Evolutionary conservation across 2,797 vertebrate genomes (phyloP).

Genomic region (Balearica regulorum): DNA sequence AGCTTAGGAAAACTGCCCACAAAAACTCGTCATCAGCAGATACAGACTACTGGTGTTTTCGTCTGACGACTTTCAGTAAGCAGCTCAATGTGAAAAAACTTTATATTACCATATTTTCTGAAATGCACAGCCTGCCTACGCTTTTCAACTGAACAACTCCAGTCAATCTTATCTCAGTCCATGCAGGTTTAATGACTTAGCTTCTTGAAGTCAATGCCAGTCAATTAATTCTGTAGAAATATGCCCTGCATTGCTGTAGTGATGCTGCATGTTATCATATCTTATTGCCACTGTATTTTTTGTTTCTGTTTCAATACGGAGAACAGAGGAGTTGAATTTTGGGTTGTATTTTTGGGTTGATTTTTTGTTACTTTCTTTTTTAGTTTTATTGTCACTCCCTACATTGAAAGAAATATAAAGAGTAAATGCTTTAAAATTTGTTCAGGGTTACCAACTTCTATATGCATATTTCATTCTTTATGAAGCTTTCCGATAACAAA

Average conservation of each 20-base stretch:
- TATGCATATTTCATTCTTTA: background rate
- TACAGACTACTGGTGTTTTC: background rate
- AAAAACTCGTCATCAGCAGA: background rate
- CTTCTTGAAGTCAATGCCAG: background rate
- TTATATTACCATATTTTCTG: background rate
- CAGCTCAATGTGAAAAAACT: background rate
- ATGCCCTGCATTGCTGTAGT: background rate
- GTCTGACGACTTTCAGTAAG: background rate
- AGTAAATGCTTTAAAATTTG: background rate
- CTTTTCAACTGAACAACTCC: background rate
- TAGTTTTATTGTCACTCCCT: background rate
- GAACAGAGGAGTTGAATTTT: background rate
- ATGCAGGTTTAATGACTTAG: background rate
- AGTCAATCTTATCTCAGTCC: background rate
- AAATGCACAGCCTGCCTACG: background rate
- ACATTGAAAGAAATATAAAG: background rate
- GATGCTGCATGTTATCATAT: background rate
- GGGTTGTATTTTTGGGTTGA: background rate
- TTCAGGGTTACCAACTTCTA: background rate
- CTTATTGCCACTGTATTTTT: background rate
- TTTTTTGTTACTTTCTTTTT: background rate
- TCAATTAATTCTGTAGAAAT: background rate
- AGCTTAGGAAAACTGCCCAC: background rate
- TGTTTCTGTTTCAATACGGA: background rate
- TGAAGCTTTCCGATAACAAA: background rate